Base-by-base conservation (phyloP, 2,113 vertebrate species). In the Pogonocichla stellata region DNA sequence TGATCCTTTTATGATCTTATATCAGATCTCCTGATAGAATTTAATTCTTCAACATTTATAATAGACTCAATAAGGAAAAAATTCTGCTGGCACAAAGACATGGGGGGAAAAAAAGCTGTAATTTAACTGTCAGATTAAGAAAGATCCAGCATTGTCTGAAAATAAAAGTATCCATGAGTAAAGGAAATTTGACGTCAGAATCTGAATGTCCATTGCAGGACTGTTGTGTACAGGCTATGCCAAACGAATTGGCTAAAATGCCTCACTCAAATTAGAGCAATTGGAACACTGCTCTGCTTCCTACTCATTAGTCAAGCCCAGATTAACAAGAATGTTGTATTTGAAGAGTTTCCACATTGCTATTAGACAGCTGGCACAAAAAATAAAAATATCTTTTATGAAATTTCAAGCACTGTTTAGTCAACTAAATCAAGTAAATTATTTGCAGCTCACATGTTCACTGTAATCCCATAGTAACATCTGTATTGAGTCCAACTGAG, bases 261-360 rank as follows among this genome's bases (percentile, higher is more conserved):
- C 94, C 43, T 96, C 94, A 93, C 22, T 28, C 78, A 93, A 88
- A 92, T 94, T 86, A 94, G 47, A 93, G 88, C 38, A 62, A 69
- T 94, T 65, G 69, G 69, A 86, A 79, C 15, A 72, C 75, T 38
- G 42, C 53, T 94, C 62, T 51, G 26, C 53, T 94, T 96, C 94
- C 95, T 91, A 89, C 42, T 95, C 75, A 56, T 96, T 43, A 88
- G 69, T 53, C 90, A 91, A 89, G 6, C 7, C 23, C 53, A 87
- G 71, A 93, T 90, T 86, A 93, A 88, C 56, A 84, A 84, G 64
- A 56, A 92, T 16, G 92, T 88, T 70, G 64, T 58, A 80, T 92
- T 75, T 95, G 74, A 95, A 95, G 73, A 71, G 45, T 87, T 96
- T 97, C 84, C 54, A 91, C 72, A 34, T 62, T 58, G 86, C 65